phyloP scores from a whole-genome alignment of 2,797 vertebrate genomes.

The Pseudochirops corinnae region DNA sequence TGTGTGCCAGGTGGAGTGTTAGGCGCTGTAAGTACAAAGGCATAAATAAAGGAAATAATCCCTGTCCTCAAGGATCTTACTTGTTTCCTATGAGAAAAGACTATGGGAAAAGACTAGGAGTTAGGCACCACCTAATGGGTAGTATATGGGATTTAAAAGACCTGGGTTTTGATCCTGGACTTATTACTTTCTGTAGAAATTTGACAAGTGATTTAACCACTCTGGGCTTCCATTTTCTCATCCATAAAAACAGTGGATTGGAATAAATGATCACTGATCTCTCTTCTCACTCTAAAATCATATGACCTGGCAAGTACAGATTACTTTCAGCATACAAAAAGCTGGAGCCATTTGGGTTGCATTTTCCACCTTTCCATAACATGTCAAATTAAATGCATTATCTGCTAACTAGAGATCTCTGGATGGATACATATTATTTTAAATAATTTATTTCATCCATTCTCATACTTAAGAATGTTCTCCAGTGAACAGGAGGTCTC shows the following conservation, averaged over 20 bases:
- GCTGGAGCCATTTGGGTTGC: neutral
- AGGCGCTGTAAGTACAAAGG: neutral
- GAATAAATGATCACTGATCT: neutral
- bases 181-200: neutral
- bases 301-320: neutral
- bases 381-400: neutral
- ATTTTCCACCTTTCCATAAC: neutral
- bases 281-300: neutral
- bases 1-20: neutral
- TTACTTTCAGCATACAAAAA: neutral
- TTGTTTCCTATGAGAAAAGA: neutral
- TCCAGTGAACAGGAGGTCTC: neutral
- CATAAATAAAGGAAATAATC: neutral
- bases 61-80: neutral
- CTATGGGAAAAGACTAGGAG: neutral
- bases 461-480: neutral
- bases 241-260: neutral
- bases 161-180: neutral
- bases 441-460: neutral
- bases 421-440: neutral
- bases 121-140: neutral
- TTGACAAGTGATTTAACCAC: neutral
- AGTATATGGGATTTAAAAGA: neutral
- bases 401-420: neutral
- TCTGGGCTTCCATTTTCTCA: neutral